Evolutionary conservation across 1,140 invertebrate genomes (phyloP).

Genomic region (Drosophila persimilis): DNA sequence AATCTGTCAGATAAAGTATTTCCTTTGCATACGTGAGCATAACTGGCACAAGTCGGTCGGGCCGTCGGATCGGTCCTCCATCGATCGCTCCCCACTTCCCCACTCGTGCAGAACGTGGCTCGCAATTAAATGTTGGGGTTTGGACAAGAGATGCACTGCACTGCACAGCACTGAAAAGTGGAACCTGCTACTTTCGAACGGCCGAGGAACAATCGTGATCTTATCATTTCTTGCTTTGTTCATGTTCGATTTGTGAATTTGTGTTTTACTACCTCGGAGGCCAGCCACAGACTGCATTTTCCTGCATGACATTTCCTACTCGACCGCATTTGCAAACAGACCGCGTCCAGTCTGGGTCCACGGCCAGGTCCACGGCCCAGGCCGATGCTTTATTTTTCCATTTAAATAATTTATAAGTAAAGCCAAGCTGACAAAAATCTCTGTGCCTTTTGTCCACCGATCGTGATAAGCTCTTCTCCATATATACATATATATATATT

Average conservation of each 20-base stretch:
- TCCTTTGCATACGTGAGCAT: slow-evolving; percentile 66
- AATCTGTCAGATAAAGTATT: slow-evolving; percentile 78
- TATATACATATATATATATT: background rate
- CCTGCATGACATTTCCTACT: slow-evolving; percentile 76
- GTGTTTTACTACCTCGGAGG: slow-evolving; percentile 66
- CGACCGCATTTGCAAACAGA: slow-evolving; percentile 78
- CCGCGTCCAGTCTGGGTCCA: slow-evolving; percentile 54
- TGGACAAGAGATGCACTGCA: slow-evolving; percentile 57
- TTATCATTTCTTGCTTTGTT: slow-evolving; percentile 77
- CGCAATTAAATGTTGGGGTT: slow-evolving; percentile 69
- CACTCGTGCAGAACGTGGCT: slow-evolving; percentile 66
- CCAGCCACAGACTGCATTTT: slow-evolving; percentile 43
- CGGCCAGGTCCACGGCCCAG: slow-evolving; percentile 26
- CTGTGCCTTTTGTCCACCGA: slow-evolving; percentile 65
- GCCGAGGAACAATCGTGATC: slow-evolving; percentile 69
- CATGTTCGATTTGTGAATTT: slow-evolving; percentile 80
- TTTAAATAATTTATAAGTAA: slow-evolving; percentile 79
- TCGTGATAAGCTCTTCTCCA: slow-evolving; percentile 65
- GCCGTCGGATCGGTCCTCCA: no score
- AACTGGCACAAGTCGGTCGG: slow-evolving; percentile 60
- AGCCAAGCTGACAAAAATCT: slow-evolving; percentile 53
- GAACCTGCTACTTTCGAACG: slow-evolving; percentile 70
- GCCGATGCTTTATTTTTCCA: slow-evolving; percentile 68
- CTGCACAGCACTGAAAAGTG: slow-evolving; percentile 45
- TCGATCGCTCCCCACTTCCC: background rate